These are phyloP conservation scores for Phyto melanocephala DNA, from an alignment of 2,888 invertebrate genomes.

Conservation along the genomic window DNA sequence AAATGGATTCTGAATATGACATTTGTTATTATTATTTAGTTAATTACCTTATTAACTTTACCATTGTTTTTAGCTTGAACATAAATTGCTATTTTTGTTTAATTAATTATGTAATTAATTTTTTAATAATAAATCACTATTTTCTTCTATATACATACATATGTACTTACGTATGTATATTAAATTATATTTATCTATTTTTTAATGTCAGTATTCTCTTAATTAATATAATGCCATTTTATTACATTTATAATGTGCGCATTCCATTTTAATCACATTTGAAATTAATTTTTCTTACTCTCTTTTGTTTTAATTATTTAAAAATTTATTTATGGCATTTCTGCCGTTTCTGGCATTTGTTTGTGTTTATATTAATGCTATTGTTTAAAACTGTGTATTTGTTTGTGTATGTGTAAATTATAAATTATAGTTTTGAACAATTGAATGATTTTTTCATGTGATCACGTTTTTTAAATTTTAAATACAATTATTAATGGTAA, in stretches of 20 bases:
- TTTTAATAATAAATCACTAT: too few relatives aligned
- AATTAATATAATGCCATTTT: neutral
- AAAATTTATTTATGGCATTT: neutral
- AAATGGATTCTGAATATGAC: too few relatives aligned
- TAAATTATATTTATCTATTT: neutral
- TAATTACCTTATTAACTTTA: too few relatives aligned
- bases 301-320: constrained; percentile 26
- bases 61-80: too few relatives aligned
- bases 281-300: neutral
- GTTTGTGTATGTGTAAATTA: neutral
- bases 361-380: neutral
- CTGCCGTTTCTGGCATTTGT: neutral
- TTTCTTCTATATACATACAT: too few relatives aligned
- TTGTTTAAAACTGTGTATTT: neutral
- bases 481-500: neutral
- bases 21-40: too few relatives aligned
- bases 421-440: constrained; percentile 11
- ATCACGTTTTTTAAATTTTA: neutral
- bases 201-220: neutral
- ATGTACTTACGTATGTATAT: neutral
- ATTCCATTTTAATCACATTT: neutral
- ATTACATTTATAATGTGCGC: neutral
- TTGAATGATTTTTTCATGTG: constrained; percentile 40
- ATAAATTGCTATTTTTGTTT: too few relatives aligned
- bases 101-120: too few relatives aligned